Conservation (phyloP, 2,888 invertebrate genomes). For the Frankliniella intonsa region DNA sequence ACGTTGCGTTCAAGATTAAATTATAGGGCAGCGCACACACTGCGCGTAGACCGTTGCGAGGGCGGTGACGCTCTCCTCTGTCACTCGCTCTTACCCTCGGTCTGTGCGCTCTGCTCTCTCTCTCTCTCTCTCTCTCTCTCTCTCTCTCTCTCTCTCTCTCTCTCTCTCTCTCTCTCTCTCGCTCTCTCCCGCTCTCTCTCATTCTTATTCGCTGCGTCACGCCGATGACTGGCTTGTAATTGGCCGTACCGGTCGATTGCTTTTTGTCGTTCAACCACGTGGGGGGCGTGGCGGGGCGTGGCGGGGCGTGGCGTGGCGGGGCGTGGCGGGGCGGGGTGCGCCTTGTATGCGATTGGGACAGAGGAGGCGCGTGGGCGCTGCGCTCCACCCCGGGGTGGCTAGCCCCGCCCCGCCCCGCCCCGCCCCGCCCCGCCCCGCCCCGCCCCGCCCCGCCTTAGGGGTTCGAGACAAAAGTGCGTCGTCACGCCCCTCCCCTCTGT, state of each 20-base stretch:
- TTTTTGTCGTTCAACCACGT: slow-evolving; percentile 14
- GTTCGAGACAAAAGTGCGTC: neutral
- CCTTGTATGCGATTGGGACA: neutral
- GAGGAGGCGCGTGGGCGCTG: neutral
- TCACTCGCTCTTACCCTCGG: too few relatives aligned
- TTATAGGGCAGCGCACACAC: neutral
- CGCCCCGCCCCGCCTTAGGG: neutral
- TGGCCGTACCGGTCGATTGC: neutral
- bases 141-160: too few relatives aligned
- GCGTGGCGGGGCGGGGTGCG: neutral
- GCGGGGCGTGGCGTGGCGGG: neutral
- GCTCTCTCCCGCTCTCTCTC: too few relatives aligned
- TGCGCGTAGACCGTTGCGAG: too few relatives aligned
- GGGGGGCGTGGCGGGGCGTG: neutral
- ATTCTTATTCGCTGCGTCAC: too few relatives aligned
- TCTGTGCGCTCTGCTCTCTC: too few relatives aligned
- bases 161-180: too few relatives aligned
- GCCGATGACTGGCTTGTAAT: neutral
- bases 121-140: too few relatives aligned
- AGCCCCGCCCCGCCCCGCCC: too few relatives aligned
- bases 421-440: neutral
- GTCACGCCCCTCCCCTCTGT: neutral
- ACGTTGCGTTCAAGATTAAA: neutral
- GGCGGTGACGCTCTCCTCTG: too few relatives aligned
- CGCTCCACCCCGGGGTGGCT: neutral